Percentiles rank a stretch among this genome's conserved stretches.
phyloP scores from a whole-genome alignment of 2,113 vertebrate genomes.

The Notarius lentiginosus region DNA sequence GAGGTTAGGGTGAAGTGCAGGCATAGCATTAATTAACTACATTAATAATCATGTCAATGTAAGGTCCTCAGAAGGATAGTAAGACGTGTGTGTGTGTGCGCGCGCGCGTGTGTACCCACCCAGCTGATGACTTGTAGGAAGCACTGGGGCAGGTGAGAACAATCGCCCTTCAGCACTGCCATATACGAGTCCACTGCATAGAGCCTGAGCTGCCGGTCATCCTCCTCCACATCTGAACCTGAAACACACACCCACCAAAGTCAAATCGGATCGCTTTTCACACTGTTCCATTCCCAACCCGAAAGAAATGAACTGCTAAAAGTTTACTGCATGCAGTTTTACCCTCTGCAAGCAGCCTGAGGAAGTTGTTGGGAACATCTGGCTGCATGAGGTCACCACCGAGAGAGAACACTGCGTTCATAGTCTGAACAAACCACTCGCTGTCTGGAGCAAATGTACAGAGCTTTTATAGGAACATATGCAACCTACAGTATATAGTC shows the following conservation, averaged over 20 bases:
- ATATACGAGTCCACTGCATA: slow-evolving; percentile 87
- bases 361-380: slow-evolving; percentile 88
- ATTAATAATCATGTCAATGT: too few species aligned
- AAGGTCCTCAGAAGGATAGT: too few species aligned
- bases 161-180: slow-evolving; percentile 74
- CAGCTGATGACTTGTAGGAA: slow-evolving; percentile 98
- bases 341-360: slow-evolving; percentile 90
- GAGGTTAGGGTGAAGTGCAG: too few species aligned
- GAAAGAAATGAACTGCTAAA: background rate
- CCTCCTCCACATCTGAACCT: slow-evolving; percentile 83
- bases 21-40: too few species aligned
- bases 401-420: slow-evolving; percentile 90
- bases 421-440: slow-evolving; percentile 94
- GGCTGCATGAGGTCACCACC: slow-evolving; percentile 88
- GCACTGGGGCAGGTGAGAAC: slow-evolving; percentile 81
- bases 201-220: slow-evolving; percentile 79
- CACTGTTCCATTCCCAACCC: too few species aligned
- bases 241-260: slow-evolving; percentile 2
- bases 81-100: background rate
- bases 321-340: slow-evolving; percentile 44
- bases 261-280: background rate
- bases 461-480: slow-evolving; percentile 72
- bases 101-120: slow-evolving; percentile 76
- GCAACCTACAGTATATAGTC: background rate
- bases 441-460: slow-evolving; percentile 90